Conservation (phyloP, 2,888 invertebrate genomes). For the Cheilosia vernalis region DNA sequence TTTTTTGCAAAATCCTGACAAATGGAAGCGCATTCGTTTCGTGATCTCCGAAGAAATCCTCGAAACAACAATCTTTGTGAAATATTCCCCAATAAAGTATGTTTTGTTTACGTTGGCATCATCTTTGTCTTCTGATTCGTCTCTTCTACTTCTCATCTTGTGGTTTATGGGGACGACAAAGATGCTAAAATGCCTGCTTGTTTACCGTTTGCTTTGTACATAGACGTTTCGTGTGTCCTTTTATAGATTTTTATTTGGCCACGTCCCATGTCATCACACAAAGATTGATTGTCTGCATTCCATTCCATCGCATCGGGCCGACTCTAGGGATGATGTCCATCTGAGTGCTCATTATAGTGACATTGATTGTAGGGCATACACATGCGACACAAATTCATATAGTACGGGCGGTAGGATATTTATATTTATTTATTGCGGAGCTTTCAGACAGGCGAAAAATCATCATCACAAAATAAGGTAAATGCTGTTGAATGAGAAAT, state of each 20-base stretch:
- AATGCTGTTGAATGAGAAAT: constrained; percentile 57
- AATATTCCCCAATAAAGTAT: constrained; percentile 54
- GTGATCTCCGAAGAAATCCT: constrained; percentile 45
- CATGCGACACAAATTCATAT: constrained; percentile 35
- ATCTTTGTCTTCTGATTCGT: constrained; percentile 55
- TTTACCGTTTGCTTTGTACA: constrained; percentile 42
- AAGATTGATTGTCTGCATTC: constrained; percentile 70
- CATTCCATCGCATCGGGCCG: constrained; percentile 3
- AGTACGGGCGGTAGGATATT: background rate
- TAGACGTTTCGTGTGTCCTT: background rate
- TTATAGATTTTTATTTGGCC: constrained; percentile 67
- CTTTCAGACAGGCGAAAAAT: constrained; percentile 46
- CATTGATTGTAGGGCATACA: constrained; percentile 69
- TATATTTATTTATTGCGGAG: constrained; percentile 63
- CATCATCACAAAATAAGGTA: constrained; percentile 15
- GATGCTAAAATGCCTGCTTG: constrained; percentile 64
- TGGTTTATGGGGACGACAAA: constrained; percentile 64
- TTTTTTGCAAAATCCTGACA: constrained; percentile 70
- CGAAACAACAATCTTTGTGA: constrained; percentile 49
- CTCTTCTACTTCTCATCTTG: constrained; percentile 43
- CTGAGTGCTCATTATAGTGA: constrained; percentile 74
- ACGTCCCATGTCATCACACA: constrained; percentile 73
- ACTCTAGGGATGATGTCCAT: constrained; percentile 73
- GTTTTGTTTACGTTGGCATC: constrained; percentile 73
- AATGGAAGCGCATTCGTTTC: constrained; percentile 65